Base-by-base conservation (phyloP, 92 coral and sea anemone genomes). In the Porites divaricata region DNA sequence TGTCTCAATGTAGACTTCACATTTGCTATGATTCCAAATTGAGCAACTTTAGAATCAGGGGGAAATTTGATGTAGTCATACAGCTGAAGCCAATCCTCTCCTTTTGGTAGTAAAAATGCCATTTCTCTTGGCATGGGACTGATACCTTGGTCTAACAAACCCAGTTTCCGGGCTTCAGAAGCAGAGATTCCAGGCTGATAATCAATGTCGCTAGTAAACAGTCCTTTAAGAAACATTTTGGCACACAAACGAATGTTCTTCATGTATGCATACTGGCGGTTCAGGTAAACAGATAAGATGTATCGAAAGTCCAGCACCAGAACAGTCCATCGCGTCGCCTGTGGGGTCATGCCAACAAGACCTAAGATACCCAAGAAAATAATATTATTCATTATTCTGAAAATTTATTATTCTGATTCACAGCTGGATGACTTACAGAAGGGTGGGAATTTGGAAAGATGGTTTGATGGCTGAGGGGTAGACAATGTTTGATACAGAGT, bases 211-310 rank as follows among this genome's bases (percentile, higher is more conserved):
- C 97, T 93, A 9, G 99, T 97, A 75, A 94, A 97, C 19, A 97
- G 88, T 25, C 99, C 98, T 69, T 91, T 97, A 63, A 97, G 88
- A 86, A 94, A 93, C 99, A 97, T 94, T 86, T 93, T 97, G 62
- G 99, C 99, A 89, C 99, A 97, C 68, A 97, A 81, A 21, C 97
- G 99, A 7, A 95, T 88, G 75, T 83, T 97, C 81, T 97, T 97
- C 11, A 97, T 45, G 72, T 97, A 93, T 0, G 99, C 88, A 79
- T 92, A 97, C 65, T 94, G 91, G 14, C 94, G 98, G 70, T 97
- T 97, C 69, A 97, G 90, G 84, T 92, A 97, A 41, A 93, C 93
- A 10, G 99, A 96, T 56, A 95, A 88, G 72, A 95, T 93, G 63
- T 96, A 92, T 53, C 92, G 87, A 57, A 96, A 85, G 76, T 96